These are phyloP conservation scores for Cardiocondyla obscurior DNA, from an alignment of 1,140 invertebrate genomes.

Conservation along the genomic window DNA sequence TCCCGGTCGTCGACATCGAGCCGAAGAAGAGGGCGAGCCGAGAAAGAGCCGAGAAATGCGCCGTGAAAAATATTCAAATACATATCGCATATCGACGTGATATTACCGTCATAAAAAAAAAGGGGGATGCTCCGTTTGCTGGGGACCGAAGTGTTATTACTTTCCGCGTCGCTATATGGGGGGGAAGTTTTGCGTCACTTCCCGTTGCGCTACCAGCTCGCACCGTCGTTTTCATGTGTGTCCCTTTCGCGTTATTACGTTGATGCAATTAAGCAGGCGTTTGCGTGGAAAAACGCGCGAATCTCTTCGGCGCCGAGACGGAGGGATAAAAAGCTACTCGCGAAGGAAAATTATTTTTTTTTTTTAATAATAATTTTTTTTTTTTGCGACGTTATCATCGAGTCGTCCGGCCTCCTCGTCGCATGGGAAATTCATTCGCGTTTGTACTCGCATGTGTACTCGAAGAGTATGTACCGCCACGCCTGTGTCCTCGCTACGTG, in stretches of 20 bases:
- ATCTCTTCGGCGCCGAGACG: no score
- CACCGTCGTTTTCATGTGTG: slow-evolving; percentile 7
- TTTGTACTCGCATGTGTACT: not conserved
- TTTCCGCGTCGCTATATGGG: not conserved
- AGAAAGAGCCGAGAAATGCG: not conserved
- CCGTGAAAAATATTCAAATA: slow-evolving; percentile 1
- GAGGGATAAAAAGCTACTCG: not conserved
- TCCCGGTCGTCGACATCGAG: not conserved
- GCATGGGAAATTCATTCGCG: not conserved
- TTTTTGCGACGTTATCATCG: no score
- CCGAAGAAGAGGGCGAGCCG: no score
- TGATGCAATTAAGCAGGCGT: slow-evolving; percentile 63
- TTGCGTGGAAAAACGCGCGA: slow-evolving; percentile 3
- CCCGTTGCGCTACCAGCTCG: not conserved
- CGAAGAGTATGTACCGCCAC: not conserved
- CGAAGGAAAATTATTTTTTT: slow-evolving; percentile 14
- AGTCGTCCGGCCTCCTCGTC: no score
- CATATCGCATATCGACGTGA: not conserved
- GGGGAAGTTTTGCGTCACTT: not conserved
- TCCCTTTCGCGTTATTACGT: slow-evolving; percentile 59
- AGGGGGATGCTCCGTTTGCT: not conserved
- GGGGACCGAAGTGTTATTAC: not conserved
- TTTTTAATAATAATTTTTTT: no score
- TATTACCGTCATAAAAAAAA: not conserved
- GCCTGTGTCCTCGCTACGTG: not conserved